Conservation (phyloP, 1,140 invertebrate genomes). For the Drosophila athabasca region DNA sequence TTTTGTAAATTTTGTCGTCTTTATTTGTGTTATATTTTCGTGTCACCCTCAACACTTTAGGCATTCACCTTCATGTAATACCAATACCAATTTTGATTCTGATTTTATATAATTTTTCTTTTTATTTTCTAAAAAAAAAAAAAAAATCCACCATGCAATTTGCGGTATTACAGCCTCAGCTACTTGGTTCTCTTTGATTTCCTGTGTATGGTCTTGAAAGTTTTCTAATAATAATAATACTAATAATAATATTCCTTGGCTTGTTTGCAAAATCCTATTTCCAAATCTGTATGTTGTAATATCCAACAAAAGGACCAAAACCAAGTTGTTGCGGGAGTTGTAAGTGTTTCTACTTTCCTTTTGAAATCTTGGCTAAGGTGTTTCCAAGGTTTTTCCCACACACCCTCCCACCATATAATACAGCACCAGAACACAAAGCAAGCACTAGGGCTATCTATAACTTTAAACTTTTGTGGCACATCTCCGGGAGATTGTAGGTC, state of each 20-base stretch:
- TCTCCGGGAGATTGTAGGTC: conserved; percentile 43
- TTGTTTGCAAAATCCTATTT: conserved; percentile 19
- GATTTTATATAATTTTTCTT: conserved; percentile 37
- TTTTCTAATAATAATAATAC: conserved; percentile 24
- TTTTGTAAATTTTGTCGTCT: conserved; percentile 23
- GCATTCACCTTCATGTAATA: conserved; percentile 29
- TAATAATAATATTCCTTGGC: not conserved
- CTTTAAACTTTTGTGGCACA: conserved; percentile 55
- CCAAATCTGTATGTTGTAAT: conserved; percentile 62
- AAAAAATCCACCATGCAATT: conserved; percentile 45
- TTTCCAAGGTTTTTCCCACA: conserved; percentile 13
- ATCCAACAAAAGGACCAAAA: conserved; percentile 22
- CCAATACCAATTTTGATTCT: conserved; percentile 33
- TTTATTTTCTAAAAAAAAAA: conserved; percentile 32
- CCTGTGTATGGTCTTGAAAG: conserved; percentile 26
- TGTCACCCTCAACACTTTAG: conserved; percentile 49
- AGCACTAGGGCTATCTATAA: conserved; percentile 47
- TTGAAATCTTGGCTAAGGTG: conserved; percentile 35
- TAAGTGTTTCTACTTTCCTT: conserved; percentile 23
- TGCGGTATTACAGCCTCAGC: conserved; percentile 53
- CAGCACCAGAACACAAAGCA: conserved; percentile 27
- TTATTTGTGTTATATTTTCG: conserved; percentile 44
- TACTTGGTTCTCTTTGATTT: conserved; percentile 62
- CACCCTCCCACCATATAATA: conserved; percentile 29
- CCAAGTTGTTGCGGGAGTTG: conserved; percentile 58